phyloP scores from a whole-genome alignment of 2,113 vertebrate genomes.

The Microcebus jonahi region DNA sequence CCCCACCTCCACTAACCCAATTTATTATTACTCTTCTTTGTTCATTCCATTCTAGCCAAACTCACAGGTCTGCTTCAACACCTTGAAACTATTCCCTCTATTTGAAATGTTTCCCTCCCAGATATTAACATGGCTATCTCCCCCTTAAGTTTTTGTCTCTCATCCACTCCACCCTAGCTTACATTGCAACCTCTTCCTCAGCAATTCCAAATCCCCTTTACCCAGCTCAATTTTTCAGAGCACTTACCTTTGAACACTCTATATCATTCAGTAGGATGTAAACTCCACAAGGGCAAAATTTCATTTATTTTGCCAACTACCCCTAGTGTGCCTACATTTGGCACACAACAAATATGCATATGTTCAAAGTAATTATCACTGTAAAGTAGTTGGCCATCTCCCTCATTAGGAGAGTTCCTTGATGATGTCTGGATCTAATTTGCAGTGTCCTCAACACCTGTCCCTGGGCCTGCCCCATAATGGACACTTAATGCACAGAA shows the following conservation, averaged over 20 bases:
- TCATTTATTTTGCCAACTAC: background rate
- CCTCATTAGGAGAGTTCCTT: constrained; percentile 9
- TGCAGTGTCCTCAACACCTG: constrained; percentile 44
- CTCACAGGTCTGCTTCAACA: background rate
- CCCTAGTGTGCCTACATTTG: background rate
- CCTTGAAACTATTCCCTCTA: background rate
- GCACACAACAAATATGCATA: background rate
- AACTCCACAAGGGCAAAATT: background rate
- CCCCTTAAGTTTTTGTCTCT: background rate
- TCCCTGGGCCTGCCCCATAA: background rate
- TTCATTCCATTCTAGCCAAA: background rate
- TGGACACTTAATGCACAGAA: background rate
- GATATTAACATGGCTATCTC: background rate
- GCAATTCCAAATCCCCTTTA: background rate
- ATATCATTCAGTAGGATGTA: background rate
- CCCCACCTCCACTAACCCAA: background rate
- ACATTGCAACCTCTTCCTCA: constrained; percentile 11
- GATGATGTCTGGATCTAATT: background rate
- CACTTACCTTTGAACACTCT: constrained; percentile 26
- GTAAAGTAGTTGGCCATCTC: constrained; percentile 2
- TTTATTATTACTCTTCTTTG: background rate
- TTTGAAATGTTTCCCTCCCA: background rate
- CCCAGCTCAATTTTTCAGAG: background rate
- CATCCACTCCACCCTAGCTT: background rate
- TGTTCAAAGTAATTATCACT: background rate